Evolutionary conservation across 1,140 invertebrate species (phyloP).

Genomic region (Neotoxoptera formosana): DNA sequence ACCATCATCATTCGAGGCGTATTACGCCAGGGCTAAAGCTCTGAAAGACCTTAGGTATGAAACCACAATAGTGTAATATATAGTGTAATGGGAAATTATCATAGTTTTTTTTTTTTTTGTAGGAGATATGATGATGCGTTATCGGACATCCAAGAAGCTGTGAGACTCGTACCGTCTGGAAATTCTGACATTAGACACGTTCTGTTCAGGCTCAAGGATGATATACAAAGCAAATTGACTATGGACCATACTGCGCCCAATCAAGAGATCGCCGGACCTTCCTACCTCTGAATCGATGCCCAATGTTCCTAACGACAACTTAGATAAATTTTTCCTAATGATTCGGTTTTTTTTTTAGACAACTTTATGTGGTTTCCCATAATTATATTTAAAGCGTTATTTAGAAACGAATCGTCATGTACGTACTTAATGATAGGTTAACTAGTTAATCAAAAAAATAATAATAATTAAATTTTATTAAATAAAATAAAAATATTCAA

Average conservation of each 20-base stretch:
- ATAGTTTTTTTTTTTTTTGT: neutral
- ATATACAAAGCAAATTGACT: conserved; percentile 66
- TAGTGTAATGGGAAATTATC: neutral
- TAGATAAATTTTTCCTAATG: conserved; percentile 44
- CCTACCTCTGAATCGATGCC: neutral
- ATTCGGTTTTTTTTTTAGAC: neutral
- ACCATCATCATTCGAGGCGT: conserved; percentile 89
- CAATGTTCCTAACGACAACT: conserved; percentile 40
- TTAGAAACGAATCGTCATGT: neutral
- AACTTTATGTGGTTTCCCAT: neutral
- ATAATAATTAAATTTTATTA: neutral
- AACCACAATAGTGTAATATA: neutral
- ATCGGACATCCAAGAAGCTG: conserved; percentile 74
- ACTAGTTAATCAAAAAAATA: neutral
- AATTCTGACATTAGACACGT: conserved; percentile 74
- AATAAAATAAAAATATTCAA: neutral
- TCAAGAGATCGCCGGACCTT: conserved; percentile 4
- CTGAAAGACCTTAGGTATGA: conserved; percentile 74
- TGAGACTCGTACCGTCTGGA: conserved; percentile 71
- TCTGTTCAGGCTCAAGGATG: conserved; percentile 72
- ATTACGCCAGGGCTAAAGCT: conserved; percentile 88
- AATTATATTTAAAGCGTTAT: neutral
- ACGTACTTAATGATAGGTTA: conserved; percentile 41
- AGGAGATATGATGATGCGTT: conserved; percentile 70
- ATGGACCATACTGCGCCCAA: neutral